phyloP scores from a whole-genome alignment of 2,888 invertebrate species.

The Pollenia griseotomentosa region DNA sequence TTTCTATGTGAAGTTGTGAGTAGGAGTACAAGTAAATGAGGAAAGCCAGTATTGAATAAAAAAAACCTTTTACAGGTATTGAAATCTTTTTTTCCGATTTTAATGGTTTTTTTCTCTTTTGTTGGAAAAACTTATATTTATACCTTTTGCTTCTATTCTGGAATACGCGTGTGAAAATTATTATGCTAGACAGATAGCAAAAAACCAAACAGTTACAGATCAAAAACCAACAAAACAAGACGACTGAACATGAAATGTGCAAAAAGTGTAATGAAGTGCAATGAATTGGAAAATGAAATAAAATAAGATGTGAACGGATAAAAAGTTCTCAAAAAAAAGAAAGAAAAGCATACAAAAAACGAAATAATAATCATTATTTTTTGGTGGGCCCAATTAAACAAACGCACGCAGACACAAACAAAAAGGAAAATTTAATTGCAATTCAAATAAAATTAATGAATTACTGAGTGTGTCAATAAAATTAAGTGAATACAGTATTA shows the following conservation, averaged over 20 bases:
- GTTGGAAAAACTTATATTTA: neutral
- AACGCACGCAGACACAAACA: slow-evolving; percentile 5
- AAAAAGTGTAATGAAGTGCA: slow-evolving; percentile 65
- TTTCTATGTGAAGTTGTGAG: neutral
- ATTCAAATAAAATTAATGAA: slow-evolving; percentile 53
- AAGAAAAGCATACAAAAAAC: slow-evolving; percentile 11
- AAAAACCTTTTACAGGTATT: slow-evolving; percentile 15
- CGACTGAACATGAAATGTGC: slow-evolving; percentile 51
- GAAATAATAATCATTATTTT: slow-evolving; percentile 22
- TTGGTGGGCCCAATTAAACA: slow-evolving; percentile 18
- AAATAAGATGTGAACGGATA: slow-evolving; percentile 27
- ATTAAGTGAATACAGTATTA: neutral
- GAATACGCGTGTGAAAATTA: slow-evolving; percentile 55
- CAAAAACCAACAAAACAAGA: slow-evolving; percentile 35
- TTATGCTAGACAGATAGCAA: slow-evolving; percentile 9
- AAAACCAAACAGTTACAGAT: slow-evolving; percentile 26
- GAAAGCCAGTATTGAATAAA: neutral
- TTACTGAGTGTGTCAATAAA: slow-evolving; percentile 40
- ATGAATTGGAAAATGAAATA: slow-evolving; percentile 66
- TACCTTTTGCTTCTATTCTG: slow-evolving; percentile 6
- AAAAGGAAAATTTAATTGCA: slow-evolving; percentile 1
- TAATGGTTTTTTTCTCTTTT: neutral
- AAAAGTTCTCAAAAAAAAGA: neutral
- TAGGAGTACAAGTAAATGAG: neutral
- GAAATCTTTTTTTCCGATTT: neutral